Base-by-base conservation (phyloP, 2,113 vertebrate species). In the Bos indicus region DNA sequence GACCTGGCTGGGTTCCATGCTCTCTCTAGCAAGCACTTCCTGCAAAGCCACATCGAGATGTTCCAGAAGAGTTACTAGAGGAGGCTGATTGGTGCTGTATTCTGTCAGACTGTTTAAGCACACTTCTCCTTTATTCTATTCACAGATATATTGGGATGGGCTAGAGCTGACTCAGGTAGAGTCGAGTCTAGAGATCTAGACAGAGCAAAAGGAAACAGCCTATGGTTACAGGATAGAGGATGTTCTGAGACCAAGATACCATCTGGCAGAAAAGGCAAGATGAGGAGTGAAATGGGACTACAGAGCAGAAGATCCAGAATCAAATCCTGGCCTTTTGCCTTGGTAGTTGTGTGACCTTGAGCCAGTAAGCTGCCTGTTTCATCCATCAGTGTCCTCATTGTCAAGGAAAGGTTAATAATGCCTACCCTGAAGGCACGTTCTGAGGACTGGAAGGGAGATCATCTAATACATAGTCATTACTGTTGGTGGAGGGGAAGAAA, bases 401-500 rank as follows among this genome's bases (percentile, higher is more conserved):
- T 59, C 84, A 96, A 89, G 7, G 33, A 92, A 54, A 57, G 30
- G 4, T 80, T 77, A 48, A 51, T 52, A 59, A 60, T 71, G 33
- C 15, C 36, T 62, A 30, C 52, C 6, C 28, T 74, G 30, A 59
- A 94, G 28, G 48, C 8, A 81, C 28, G 14, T n/a, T 51, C 36
- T 82, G 43, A 96, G 54, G 16, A 77, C 30, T 52, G 12, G 8
- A 56, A 90, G 17, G 52, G 74, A 91, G 59, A 93, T 81, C 5
- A 64, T 5, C 5, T 88, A 33, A 21, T 1, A 46, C 6, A 6
- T 1, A 92, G 13, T 94, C 86, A 96, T 54, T 60, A 56, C 16
- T n/a, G 2, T 12, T 80, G 6, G 7, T 0, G 2, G 10, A 33
- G 0, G 33, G 17, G 5, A 60, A 10, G 52, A 40, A 51, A 9